Evolutionary conservation across 2,113 vertebrate genomes (phyloP).

Genomic region (Austrofundulus limnaeus): DNA sequence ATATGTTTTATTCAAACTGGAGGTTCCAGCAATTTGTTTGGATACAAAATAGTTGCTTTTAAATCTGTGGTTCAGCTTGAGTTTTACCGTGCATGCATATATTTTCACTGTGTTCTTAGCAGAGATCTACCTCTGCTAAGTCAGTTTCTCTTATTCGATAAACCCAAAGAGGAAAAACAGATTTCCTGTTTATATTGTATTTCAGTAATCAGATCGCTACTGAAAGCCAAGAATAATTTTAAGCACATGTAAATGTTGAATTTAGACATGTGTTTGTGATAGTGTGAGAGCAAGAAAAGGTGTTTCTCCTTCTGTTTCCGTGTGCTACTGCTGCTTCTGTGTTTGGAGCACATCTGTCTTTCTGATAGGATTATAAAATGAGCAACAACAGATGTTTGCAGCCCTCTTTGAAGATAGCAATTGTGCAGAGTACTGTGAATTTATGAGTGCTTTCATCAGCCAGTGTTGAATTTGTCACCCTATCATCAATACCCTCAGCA

Average conservation of each 20-base stretch:
- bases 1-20: not conserved
- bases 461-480: constrained; percentile 55
- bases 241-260: constrained; percentile 38
- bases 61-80: not conserved
- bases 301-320: constrained; percentile 38
- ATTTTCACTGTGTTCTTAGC: not conserved
- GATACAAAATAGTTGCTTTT: not conserved
- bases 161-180: constrained; percentile 23
- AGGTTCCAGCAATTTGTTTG: not conserved
- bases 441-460: constrained; percentile 57
- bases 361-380: constrained; percentile 74
- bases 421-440: constrained; percentile 54
- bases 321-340: constrained; percentile 39
- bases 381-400: constrained; percentile 65
- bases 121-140: constrained; percentile 32
- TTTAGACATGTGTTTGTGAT: constrained; percentile 9
- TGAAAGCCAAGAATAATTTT: constrained; percentile 34
- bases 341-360: constrained; percentile 68
- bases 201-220: constrained; percentile 26
- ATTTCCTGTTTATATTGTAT: constrained; percentile 26
- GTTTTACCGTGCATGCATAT: constrained; percentile 1
- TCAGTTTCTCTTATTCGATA: constrained; percentile 20
- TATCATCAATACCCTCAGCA: constrained; percentile 62
- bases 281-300: not conserved
- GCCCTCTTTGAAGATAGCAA: constrained; percentile 60